A percentile compares a stretch with the other conserved stretches of the same genome.
phyloP scores from a whole-genome alignment of 2,797 vertebrate genomes.

The Platalea minor region DNA sequence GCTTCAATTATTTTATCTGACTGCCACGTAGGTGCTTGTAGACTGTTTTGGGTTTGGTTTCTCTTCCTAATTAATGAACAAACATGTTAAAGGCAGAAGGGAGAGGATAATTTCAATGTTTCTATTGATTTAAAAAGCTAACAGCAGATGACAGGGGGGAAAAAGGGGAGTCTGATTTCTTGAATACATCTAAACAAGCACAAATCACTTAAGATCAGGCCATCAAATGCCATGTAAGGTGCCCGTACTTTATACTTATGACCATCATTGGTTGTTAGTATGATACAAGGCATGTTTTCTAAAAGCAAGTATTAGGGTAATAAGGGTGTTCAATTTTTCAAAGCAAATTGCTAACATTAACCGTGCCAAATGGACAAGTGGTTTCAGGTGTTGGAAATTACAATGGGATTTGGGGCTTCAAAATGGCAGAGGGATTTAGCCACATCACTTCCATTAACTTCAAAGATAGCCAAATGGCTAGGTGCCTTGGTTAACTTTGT shows the following conservation, averaged over 20 bases:
- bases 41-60: not conserved
- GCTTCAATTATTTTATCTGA: not conserved
- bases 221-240: not conserved
- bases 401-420: not conserved
- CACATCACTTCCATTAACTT: not conserved
- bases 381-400: not conserved
- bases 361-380: not conserved
- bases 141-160: not conserved
- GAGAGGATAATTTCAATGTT: not conserved
- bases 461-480: not conserved
- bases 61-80: not conserved
- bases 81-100: not conserved
- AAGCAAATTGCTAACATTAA: not conserved
- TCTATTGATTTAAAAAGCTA: not conserved
- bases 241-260: not conserved
- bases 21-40: not conserved
- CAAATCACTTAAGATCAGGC: not conserved
- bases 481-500: not conserved
- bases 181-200: not conserved
- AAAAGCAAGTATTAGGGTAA: constrained; percentile 11
- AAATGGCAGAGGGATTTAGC: not conserved
- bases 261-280: not conserved
- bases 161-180: not conserved
- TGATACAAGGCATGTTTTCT: not conserved
- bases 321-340: not conserved